A percentile compares a stretch with the other conserved stretches of the same genome.
phyloP scores from a whole-genome alignment of 2,113 vertebrate species.

The Castor canadensis region DNA sequence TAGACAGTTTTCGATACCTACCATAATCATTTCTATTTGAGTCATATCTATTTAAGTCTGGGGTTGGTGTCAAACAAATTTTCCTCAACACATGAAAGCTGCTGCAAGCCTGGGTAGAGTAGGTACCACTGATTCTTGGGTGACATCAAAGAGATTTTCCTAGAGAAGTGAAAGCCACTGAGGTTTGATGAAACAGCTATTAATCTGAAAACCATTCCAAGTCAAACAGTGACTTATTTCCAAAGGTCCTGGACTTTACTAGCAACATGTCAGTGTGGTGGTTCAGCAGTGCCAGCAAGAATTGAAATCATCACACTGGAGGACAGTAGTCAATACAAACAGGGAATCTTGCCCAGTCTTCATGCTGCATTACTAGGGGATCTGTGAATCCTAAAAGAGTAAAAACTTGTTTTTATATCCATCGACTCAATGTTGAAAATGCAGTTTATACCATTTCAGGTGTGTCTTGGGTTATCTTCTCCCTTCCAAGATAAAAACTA shows the following conservation, averaged over 20 bases:
- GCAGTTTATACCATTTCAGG: not conserved
- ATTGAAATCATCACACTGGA: not conserved
- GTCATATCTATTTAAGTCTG: slow-evolving; percentile 78
- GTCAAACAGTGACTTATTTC: not conserved
- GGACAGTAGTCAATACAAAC: not conserved
- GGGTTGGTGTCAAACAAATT: slow-evolving; percentile 75
- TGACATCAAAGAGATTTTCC: slow-evolving; percentile 36
- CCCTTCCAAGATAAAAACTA: not conserved
- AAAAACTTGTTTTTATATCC: not conserved
- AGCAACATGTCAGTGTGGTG: not conserved
- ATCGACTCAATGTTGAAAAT: not conserved
- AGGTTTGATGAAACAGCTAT: not conserved
- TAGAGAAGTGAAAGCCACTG: slow-evolving; percentile 46
- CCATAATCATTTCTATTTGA: slow-evolving; percentile 76
- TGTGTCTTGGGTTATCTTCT: not conserved
- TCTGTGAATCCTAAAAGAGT: not conserved
- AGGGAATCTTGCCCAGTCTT: not conserved
- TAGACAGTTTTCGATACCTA: slow-evolving; percentile 78
- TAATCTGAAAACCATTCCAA: not conserved
- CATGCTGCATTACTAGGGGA: not conserved
- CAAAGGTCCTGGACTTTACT: not conserved
- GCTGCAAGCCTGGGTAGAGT: slow-evolving; percentile 9
- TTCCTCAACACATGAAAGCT: slow-evolving; percentile 59
- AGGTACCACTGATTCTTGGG: not conserved
- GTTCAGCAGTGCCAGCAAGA: not conserved